Conservation (phyloP, 2,113 vertebrate genomes). For the Brachypteracias leptosomus region DNA sequence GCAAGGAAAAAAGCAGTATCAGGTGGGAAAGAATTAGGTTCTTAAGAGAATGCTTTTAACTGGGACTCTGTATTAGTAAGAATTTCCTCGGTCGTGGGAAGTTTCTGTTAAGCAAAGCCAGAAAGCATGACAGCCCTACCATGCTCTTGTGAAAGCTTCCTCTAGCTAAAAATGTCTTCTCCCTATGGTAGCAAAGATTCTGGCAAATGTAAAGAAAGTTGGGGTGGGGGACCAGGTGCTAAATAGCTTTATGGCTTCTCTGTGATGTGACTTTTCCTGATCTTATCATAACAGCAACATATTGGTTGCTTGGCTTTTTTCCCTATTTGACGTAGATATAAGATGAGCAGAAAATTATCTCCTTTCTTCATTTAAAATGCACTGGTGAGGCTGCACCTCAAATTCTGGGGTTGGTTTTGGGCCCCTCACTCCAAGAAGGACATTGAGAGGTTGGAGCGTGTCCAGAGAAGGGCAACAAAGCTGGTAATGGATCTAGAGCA, state of each 20-base stretch:
- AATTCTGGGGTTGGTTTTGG: neutral
- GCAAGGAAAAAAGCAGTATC: neutral
- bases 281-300: neutral
- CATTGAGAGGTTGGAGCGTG: neutral
- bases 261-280: neutral
- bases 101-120: neutral
- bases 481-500: neutral
- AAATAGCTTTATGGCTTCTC: neutral
- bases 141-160: neutral
- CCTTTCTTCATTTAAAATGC: neutral
- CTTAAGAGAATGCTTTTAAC: neutral
- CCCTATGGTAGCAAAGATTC: neutral
- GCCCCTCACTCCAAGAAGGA: neutral
- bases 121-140: neutral
- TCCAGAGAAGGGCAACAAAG: neutral
- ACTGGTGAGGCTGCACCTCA: neutral
- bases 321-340: neutral
- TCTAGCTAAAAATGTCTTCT: neutral
- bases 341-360: neutral
- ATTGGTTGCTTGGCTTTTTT: constrained; percentile 4
- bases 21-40: neutral
- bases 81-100: neutral
- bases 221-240: neutral
- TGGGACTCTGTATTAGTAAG: neutral
- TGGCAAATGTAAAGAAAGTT: neutral